Conservation (phyloP, 2,888 invertebrate species). For the Ichneumon xanthorius region DNA sequence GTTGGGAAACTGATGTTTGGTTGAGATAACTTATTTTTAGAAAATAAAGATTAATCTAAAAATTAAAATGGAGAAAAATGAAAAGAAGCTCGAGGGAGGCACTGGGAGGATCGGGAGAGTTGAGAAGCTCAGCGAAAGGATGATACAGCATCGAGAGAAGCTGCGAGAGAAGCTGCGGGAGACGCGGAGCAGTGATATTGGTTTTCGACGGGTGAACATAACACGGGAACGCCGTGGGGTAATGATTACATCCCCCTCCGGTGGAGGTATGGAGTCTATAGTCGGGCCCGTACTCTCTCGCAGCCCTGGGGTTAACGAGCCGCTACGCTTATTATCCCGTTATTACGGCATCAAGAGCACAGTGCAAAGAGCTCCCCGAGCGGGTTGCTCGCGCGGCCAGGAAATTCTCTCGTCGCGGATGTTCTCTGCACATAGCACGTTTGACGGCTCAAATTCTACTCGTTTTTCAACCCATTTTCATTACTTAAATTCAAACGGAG, state of each 20-base stretch:
- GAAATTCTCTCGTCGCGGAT: slow-evolving; percentile 39
- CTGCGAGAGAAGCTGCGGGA: neutral
- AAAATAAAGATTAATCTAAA: neutral
- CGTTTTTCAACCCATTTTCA: neutral
- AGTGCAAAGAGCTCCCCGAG: slow-evolving; percentile 42
- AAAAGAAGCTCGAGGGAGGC: neutral
- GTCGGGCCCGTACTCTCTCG: slow-evolving; percentile 27
- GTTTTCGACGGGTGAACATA: slow-evolving; percentile 47
- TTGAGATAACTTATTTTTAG: too few relatives aligned
- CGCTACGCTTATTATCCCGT: slow-evolving; percentile 63
- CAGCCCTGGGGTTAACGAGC: slow-evolving; percentile 54
- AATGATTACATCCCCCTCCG: slow-evolving; percentile 59
- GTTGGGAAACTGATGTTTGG: too few relatives aligned
- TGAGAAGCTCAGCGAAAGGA: neutral
- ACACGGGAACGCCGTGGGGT: slow-evolving; percentile 46
- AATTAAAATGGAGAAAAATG: neutral
- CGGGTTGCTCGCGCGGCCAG: slow-evolving; percentile 41
- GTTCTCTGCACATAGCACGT: neutral
- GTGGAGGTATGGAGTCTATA: slow-evolving; percentile 26
- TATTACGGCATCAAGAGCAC: slow-evolving; percentile 66
- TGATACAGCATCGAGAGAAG: neutral
- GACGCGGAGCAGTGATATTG: slow-evolving; percentile 12
- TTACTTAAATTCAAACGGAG: neutral
- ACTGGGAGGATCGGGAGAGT: neutral
- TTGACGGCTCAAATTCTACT: neutral